phyloP scores from a whole-genome alignment of 2,888 invertebrate species.

The Amiota mariae region DNA sequence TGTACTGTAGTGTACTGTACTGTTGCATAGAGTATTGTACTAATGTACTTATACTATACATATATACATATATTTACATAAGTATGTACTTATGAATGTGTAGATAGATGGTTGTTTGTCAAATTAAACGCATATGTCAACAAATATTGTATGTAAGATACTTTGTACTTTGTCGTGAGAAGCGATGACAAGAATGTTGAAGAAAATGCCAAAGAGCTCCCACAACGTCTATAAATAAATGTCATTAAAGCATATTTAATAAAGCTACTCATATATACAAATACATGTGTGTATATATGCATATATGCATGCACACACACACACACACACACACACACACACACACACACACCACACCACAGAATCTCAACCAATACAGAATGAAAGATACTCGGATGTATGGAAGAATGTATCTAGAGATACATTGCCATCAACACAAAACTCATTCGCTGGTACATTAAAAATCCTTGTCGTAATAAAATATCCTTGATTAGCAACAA shows the following conservation, averaged over 20 bases:
- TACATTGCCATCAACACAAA: neutral
- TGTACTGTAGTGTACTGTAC: too few species aligned
- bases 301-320: neutral
- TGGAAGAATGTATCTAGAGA: neutral
- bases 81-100: neutral
- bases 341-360: neutral
- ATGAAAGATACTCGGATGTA: neutral
- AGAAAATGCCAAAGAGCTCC: neutral
- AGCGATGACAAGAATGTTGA: neutral
- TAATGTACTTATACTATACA: too few species aligned
- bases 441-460: conserved; percentile 32
- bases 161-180: neutral
- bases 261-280: conserved; percentile 36
- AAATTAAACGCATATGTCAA: conserved; percentile 19
- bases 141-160: neutral
- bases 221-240: conserved; percentile 44
- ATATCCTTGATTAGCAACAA: conserved; percentile 49
- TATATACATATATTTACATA: too few species aligned
- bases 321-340: too few species aligned
- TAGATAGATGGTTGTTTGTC: neutral
- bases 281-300: neutral
- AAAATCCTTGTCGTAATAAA: conserved; percentile 47
- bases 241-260: conserved; percentile 54
- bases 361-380: too few species aligned
- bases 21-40: too few species aligned